phyloP scores from a whole-genome alignment of 2,113 vertebrate species.

The Sprattus sprattus region DNA sequence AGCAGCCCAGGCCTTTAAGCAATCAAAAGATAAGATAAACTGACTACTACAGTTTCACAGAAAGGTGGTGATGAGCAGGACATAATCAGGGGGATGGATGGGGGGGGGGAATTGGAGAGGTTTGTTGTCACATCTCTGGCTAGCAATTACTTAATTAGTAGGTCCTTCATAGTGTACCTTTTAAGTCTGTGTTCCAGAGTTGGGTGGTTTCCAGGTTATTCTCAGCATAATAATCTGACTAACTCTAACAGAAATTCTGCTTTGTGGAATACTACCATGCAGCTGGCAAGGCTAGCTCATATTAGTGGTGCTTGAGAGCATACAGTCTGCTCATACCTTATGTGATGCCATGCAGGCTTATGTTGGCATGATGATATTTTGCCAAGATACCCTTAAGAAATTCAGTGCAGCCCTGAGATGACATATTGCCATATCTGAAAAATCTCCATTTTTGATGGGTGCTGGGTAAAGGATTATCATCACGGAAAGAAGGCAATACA shows the following conservation, averaged over 20 bases:
- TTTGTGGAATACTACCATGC: neutral
- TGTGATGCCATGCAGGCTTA: neutral
- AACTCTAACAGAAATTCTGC: neutral
- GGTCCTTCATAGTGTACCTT: neutral
- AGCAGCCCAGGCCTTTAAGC: neutral
- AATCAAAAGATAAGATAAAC: neutral
- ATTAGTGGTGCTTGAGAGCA: neutral
- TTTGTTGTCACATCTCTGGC: neutral
- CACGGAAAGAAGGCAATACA: neutral
- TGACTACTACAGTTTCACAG: neutral
- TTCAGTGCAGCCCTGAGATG: neutral
- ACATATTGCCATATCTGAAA: neutral
- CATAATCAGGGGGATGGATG: neutral
- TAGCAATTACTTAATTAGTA: neutral
- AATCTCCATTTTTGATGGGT: neutral
- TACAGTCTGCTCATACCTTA: neutral
- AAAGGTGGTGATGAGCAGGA: neutral
- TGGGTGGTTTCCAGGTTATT: neutral
- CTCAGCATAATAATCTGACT: neutral
- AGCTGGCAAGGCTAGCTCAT: neutral
- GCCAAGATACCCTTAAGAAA: neutral
- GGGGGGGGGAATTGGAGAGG: neutral
- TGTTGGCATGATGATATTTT: neutral
- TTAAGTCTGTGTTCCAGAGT: neutral
- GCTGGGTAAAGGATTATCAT: neutral